phyloP scores from a whole-genome alignment of 2,797 vertebrate species.

The Rhinoraja longicauda region DNA sequence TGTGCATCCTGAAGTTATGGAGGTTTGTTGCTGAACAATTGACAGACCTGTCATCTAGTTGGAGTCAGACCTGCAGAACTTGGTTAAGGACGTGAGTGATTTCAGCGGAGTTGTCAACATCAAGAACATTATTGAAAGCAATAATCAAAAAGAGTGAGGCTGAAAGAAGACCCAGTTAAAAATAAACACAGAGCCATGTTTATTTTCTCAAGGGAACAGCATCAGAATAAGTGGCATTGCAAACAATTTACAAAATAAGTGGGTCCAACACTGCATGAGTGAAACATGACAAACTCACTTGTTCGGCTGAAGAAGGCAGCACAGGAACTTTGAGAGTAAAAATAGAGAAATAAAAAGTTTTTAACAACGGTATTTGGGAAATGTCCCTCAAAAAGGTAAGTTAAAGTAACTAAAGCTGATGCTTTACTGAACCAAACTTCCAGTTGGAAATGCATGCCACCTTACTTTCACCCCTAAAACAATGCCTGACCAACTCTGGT shows the following conservation, averaged over 20 bases:
- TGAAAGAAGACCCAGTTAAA: neutral
- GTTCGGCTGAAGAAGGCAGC: neutral
- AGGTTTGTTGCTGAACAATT: neutral
- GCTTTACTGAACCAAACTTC: too few relatives aligned
- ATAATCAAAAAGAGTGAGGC: neutral
- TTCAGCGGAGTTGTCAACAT: neutral
- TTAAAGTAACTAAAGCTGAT: neutral
- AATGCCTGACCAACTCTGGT: too few relatives aligned
- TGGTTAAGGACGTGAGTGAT: neutral
- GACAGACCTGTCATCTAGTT: neutral
- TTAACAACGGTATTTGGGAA: neutral
- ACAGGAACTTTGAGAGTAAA: neutral
- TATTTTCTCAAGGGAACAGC: neutral
- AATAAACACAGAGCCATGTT: neutral
- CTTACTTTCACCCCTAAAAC: too few relatives aligned
- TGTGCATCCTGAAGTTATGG: neutral
- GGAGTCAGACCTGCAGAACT: neutral
- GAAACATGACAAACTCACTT: neutral
- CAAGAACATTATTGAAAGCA: neutral
- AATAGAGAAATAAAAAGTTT: neutral
- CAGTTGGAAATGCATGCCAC: too few relatives aligned
- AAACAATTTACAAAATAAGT: neutral
- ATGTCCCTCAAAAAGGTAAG: neutral
- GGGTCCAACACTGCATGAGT: neutral
- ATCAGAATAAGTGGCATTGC: neutral